These are phyloP conservation scores for Gymnogyps californianus DNA, from an alignment of 2,113 vertebrate genomes.

Conservation along the genomic window DNA sequence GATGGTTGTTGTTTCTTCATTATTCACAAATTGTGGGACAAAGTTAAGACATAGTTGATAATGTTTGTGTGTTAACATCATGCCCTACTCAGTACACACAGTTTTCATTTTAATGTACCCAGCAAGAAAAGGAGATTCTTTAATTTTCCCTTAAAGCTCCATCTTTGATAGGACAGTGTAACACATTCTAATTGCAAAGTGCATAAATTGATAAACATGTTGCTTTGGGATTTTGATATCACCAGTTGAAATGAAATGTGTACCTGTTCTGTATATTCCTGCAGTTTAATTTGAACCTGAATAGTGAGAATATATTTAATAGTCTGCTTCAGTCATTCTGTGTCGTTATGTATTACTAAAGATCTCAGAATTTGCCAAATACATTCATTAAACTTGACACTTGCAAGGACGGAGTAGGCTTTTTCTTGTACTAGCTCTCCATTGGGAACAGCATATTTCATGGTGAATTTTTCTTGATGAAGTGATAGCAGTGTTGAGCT, in stretches of 20 bases:
- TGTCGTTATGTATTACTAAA: conserved; percentile 23
- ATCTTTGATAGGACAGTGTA: not conserved
- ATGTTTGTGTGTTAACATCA: not conserved
- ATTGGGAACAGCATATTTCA: conserved; percentile 27
- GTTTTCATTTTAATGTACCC: not conserved
- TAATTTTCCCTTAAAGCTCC: not conserved
- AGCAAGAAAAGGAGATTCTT: not conserved
- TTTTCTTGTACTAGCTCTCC: conserved; percentile 45
- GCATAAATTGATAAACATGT: not conserved
- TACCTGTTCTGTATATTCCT: conserved; percentile 4
- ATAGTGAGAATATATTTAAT: conserved; percentile 27
- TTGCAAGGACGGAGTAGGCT: not conserved
- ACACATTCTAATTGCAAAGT: not conserved
- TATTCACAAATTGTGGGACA: not conserved
- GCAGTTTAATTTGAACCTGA: conserved; percentile 10
- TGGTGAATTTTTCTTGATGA: conserved; percentile 30
- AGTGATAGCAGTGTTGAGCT: conserved; percentile 16
- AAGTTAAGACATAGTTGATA: not conserved
- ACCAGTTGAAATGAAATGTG: not conserved
- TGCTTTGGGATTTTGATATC: not conserved
- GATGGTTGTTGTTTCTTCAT: not conserved
- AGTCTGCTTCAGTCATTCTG: conserved; percentile 21
- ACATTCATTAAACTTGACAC: conserved; percentile 60
- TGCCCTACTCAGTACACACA: not conserved
- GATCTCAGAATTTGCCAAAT: conserved; percentile 55